These are phyloP conservation scores for Poecilus cupreus DNA, from an alignment of 2,888 invertebrate species.

Conservation along the genomic window DNA sequence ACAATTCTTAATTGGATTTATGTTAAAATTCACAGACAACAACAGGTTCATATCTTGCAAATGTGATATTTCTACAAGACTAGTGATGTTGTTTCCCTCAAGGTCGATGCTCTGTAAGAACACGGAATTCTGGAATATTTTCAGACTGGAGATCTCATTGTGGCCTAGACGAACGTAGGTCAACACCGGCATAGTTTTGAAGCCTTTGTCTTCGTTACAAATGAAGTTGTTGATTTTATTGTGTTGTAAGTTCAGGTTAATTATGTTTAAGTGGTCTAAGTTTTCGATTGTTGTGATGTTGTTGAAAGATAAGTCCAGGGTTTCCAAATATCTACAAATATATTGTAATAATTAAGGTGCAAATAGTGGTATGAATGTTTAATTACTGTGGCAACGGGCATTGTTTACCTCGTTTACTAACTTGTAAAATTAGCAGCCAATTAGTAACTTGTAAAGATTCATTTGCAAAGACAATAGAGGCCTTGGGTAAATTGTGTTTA, in stretches of 20 bases:
- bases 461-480: too few relatives aligned
- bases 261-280: constrained; percentile 74
- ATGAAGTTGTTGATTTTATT: constrained; percentile 67
- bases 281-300: constrained; percentile 76
- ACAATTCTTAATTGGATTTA: constrained; percentile 69
- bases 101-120: constrained; percentile 69
- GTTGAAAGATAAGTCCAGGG: constrained; percentile 78
- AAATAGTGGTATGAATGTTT: too few relatives aligned
- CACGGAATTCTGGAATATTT: constrained; percentile 73
- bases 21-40: constrained; percentile 68
- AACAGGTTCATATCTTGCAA: constrained; percentile 67
- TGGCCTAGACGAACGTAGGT: constrained; percentile 75
- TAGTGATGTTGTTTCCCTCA: constrained; percentile 68
- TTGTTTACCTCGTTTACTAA: too few relatives aligned
- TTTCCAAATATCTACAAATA: constrained; percentile 76
- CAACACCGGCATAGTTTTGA: constrained; percentile 75
- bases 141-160: constrained; percentile 75
- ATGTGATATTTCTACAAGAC: constrained; percentile 70
- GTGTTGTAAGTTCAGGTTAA: constrained; percentile 65
- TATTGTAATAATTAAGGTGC: too few relatives aligned
- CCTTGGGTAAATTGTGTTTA: too few relatives aligned
- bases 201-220: constrained; percentile 70
- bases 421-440: too few relatives aligned
- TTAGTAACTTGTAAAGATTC: too few relatives aligned
- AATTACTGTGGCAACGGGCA: too few relatives aligned